phyloP scores from a whole-genome alignment of 2,113 vertebrate species.

The Mellivora capensis region DNA sequence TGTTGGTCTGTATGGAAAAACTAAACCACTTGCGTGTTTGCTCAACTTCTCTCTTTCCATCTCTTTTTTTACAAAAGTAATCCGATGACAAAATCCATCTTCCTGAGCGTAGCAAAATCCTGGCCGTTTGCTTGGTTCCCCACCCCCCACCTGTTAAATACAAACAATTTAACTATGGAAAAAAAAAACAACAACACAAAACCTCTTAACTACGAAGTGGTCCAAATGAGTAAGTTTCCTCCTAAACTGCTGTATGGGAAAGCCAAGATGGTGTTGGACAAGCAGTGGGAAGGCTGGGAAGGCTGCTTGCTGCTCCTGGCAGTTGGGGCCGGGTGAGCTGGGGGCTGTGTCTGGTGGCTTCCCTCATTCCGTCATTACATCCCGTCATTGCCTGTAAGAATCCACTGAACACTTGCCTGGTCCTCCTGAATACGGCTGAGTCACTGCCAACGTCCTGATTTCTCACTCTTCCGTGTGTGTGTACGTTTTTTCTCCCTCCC shows the following conservation, averaged over 20 bases:
- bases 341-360: neutral
- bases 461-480: neutral
- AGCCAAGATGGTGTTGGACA: neutral
- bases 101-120: neutral
- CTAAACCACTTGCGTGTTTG: neutral
- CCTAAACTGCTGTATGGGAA: neutral
- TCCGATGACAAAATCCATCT: neutral
- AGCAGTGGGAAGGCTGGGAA: neutral
- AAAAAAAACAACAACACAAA: neutral
- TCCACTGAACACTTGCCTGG: fast-evolving
- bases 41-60: neutral
- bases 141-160: neutral
- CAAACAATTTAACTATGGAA: neutral
- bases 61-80: neutral
- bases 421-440: neutral
- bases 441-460: neutral
- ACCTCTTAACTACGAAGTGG: neutral
- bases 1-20: neutral
- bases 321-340: too few species aligned
- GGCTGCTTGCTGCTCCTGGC: neutral
- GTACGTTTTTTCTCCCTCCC: neutral
- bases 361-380: too few species aligned
- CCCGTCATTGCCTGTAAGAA: too few species aligned
- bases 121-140: neutral
- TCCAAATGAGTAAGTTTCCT: neutral